Base-by-base conservation (phyloP, 2,797 vertebrate species). In the Schizopygopsis malacanthus region DNA sequence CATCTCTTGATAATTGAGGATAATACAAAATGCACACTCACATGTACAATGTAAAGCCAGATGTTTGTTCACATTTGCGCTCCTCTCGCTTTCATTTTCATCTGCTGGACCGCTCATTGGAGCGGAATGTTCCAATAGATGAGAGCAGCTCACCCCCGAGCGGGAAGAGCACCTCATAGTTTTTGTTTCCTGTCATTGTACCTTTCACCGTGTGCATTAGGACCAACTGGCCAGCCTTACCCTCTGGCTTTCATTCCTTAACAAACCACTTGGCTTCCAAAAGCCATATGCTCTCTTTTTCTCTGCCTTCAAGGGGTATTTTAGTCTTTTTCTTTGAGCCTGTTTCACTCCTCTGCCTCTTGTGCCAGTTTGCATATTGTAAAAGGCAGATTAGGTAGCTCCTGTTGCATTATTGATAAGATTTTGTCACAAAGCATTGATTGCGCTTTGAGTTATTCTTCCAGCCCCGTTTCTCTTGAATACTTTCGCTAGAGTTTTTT, bases 381-480 rank as follows among this genome's bases (percentile, higher is more conserved):
- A 83, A 67, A 75, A 80, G 52, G 43, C 76, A 85, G 85, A 88
- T 88, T 83, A 76, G 52, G 47, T 70, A 81, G 89, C 67, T 79
- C 39, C 85, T 75, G 72, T 69, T 88, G 87, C 81, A 85, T 88
- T 90, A 87, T 88, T 87, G 78, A 90, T 88, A 85, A 84, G 77
- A 81, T 87, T 88, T 77, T 86, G 89, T 87, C 79, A 72, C 73
- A 86, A 89, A 80, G 83, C 80, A 77, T 72, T 61, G 54, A 87
- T 85, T 78, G 78, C 39, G 43, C 69, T 85, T 86, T 76, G 78
- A 87, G 86, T 87, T 83, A 65, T 88, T 83, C 89, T 79, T n/a
- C 22, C 45, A 41, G 71, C 72, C n/a, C 65, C n/a, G 82, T 87
- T 88, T 82, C 89, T 56, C 80, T 87, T 79, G 63, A 87, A 83